Percentiles rank a stretch among this genome's conserved stretches.
Evolutionary conservation across 2,797 vertebrate species (phyloP).

Genomic region (Tarsius wallacei): DNA sequence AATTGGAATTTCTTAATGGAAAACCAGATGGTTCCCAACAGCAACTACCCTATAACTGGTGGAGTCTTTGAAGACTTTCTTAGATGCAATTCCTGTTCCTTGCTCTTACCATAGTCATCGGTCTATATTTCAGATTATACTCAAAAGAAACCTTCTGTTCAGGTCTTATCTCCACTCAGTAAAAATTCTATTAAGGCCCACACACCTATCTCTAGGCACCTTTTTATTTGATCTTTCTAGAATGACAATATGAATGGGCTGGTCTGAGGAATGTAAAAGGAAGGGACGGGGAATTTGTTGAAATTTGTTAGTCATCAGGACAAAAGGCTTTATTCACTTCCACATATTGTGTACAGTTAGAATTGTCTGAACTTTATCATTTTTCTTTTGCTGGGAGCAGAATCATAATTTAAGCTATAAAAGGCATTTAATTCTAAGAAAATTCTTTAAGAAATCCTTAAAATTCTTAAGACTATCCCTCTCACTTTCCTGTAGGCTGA

Average conservation of each 20-base stretch:
- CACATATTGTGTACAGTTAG: conserved; percentile 35
- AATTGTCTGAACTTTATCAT: conserved; percentile 26
- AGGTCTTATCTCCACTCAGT: background rate
- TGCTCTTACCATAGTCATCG: background rate
- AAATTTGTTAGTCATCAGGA: background rate
- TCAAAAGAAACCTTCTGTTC: conserved; percentile 17
- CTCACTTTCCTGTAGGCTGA: conserved; percentile 6
- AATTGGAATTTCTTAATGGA: conserved; percentile 18
- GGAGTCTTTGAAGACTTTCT: background rate
- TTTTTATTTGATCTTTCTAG: background rate
- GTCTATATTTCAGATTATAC: background rate
- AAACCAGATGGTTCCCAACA: conserved; percentile 14
- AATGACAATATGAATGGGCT: background rate
- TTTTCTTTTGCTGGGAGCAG: background rate
- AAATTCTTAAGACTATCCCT: conserved; percentile 63
- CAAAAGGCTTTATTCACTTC: conserved; percentile 48
- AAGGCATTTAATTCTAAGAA: conserved; percentile 54
- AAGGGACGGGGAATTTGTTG: background rate
- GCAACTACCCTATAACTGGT: background rate
- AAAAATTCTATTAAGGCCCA: background rate
- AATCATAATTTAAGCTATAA: conserved; percentile 73
- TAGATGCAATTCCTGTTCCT: background rate
- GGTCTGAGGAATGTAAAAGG: background rate
- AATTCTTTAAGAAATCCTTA: conserved; percentile 67
- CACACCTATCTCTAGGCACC: background rate